Base-by-base conservation (phyloP, 92 coral and sea anemone genomes). In the Umimayanthus kanabou region DNA sequence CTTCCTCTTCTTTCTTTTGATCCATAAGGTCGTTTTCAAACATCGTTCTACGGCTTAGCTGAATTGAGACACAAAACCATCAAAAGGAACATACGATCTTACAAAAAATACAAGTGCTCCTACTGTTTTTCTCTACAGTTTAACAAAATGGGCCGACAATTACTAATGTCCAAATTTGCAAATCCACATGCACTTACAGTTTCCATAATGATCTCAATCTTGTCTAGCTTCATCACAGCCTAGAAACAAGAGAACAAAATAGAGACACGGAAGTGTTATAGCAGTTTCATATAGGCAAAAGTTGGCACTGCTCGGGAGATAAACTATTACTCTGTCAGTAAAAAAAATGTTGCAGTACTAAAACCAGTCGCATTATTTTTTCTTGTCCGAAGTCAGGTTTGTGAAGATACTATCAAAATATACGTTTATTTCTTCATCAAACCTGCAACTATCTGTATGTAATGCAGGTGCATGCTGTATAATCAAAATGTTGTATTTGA, bases 141-240 rank as follows among this genome's bases (percentile, higher is more conserved):
- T 11, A 13, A 73, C 43, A 66, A 69, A 69, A 69, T 5, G 15
- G 30, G 3, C 73, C 40, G 5, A 40, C 14, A 9, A 7, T 11
- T n/a, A 30, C 50, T 14, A 2, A 78, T 71, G 16, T 49, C 16
- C 76, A 79, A 8, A 42, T 50, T 23, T 30, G 55, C 14, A 43
- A 28, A 29, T 9, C 28, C 13, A 29, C 58, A n/a, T n/a, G n/a
- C n/a, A 78, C 95, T 87, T 89, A 94, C 98, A 79, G 94, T 94
- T 64, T 94, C 98, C 95, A 93, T 94, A 29, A 92, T 93, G 73
- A 94, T 92, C 70, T 94, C 95, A 42, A 94, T 97, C 89, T 97
- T 97, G 88, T 97, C 99, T 33, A 97, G 90, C 77, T 94, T 95
- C 96, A 97, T 96, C 71, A 94, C 96, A 85, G 99, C 97, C 99